These are phyloP conservation scores for Macrobrachium rosenbergii DNA, from an alignment of 1,140 invertebrate species.

Conservation along the genomic window DNA sequence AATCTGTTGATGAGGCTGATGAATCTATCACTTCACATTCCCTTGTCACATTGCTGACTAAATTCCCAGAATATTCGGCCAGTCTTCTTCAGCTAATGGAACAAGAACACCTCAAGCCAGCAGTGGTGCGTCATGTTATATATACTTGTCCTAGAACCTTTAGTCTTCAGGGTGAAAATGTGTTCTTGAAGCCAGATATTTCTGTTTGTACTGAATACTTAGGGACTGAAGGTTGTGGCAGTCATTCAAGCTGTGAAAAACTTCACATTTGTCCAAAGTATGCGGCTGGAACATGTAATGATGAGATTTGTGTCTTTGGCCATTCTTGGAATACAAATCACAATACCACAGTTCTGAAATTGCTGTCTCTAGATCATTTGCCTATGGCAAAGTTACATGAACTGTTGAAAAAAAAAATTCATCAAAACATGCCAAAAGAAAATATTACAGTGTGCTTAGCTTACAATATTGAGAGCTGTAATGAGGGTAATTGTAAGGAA, in stretches of 20 bases:
- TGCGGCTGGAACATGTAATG: slow-evolving; percentile 5
- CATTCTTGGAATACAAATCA: slow-evolving; percentile 49
- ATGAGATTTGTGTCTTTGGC: slow-evolving; percentile 17
- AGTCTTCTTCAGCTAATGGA: slow-evolving; percentile 16
- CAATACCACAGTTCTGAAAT: slow-evolving; percentile 18
- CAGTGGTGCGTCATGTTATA: neutral
- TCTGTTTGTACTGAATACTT: neutral
- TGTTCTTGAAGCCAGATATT: slow-evolving; percentile 9
- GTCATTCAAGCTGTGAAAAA: neutral
- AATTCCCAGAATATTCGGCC: slow-evolving; percentile 1
- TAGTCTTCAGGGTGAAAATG: slow-evolving; percentile 1
- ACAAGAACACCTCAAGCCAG: neutral
- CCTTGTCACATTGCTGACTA: neutral
- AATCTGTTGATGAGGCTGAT: too few relatives aligned
- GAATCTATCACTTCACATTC: too few relatives aligned
- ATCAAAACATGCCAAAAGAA: neutral
- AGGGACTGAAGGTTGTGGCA: neutral
- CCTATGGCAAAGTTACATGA: neutral
- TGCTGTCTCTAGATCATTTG: slow-evolving; percentile 22
- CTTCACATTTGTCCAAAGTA: slow-evolving; percentile 43
- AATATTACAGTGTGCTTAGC: slow-evolving; percentile 19
- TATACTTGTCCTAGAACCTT: neutral
- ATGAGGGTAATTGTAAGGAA: neutral
- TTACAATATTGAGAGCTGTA: slow-evolving; percentile 29
- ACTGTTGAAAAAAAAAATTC: neutral